These are phyloP conservation scores for Furcula furcula DNA, from an alignment of 2,888 invertebrate species.

Conservation along the genomic window DNA sequence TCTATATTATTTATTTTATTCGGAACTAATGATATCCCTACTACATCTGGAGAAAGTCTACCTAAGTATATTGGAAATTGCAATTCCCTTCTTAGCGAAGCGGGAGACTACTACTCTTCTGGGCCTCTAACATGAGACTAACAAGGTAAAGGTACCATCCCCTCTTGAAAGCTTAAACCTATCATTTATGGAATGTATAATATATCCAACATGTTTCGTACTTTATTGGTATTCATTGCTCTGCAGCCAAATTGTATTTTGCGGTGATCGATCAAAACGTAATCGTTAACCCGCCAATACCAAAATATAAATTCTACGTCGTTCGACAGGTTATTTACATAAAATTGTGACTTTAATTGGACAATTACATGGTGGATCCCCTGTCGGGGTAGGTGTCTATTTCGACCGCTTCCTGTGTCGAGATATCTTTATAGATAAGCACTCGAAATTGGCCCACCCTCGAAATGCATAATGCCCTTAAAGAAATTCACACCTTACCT, in stretches of 20 bases:
- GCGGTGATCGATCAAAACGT: conserved; percentile 5
- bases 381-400: conserved; percentile 54
- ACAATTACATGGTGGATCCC: conserved; percentile 72
- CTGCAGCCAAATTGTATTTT: neutral
- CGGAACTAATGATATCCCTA: too few species aligned
- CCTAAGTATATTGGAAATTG: too few species aligned
- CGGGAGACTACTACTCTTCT: too few species aligned
- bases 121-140: too few species aligned
- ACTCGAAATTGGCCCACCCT: conserved; percentile 64
- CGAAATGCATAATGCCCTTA: conserved; percentile 57
- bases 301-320: conserved; percentile 18
- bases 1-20: too few species aligned
- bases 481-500: conserved; percentile 78
- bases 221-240: too few species aligned
- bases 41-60: too few species aligned
- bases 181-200: too few species aligned
- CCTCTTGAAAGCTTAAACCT: too few species aligned
- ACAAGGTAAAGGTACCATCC: too few species aligned
- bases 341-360: conserved; percentile 75
- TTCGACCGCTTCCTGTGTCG: conserved; percentile 62
- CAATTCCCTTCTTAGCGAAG: too few species aligned
- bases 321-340: conserved; percentile 60
- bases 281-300: conserved; percentile 5
- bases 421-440: conserved; percentile 64
- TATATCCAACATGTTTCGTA: too few species aligned